Evolutionary conservation across 2,888 invertebrate genomes (phyloP), one percentile per base, ranked within the genome.

Genomic region (Tridacna gigas): DNA sequence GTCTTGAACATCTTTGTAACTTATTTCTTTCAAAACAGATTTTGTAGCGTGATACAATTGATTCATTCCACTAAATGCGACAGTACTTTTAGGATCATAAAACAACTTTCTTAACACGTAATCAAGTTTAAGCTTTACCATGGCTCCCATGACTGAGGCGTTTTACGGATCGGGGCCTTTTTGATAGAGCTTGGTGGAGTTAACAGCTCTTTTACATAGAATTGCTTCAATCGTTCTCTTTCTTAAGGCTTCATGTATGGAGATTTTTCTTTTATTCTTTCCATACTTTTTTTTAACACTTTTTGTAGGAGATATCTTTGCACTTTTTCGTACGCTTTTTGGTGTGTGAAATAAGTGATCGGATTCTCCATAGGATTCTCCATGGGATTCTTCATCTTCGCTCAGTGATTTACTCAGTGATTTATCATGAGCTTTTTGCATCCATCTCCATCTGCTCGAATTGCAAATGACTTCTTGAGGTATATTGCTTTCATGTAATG

Each of bases 391-490:
- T n/a, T n/a, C n/a, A n/a, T n/a, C n/a, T 69, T 69, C 69, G n/a
- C 47, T 47, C n/a, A n/a, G n/a, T n/a, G 37, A 2, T 37, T 37
- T 7, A 7, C 37, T 37, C 37, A 37, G 37, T 37, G 37, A 45
- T 11, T 69, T 47, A 69, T 28, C 20, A 9, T 48, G 4, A 20
- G 37, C 13, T 48, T 69, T 69, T 18, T 45, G 69, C 48, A 69
- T 69, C 69, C 69, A 69, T 47, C 22, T 25, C 48, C 69, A 69
- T 48, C 25, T 45, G 0, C 22, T 22, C 20, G 22, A n/a, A 12
- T 69, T 69, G 13, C 69, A 5, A 69, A 69, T 22, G 0, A 69
- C 69, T 22, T 69, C 69, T 48, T 69, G 47, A n/a, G 69, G 69
- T 4, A 7, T 37, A 37, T 37, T 37, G 37, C 45, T 48, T 69